phyloP scores from a whole-genome alignment of 2,888 invertebrate genomes.

The Drosophila nr. fundita region DNA sequence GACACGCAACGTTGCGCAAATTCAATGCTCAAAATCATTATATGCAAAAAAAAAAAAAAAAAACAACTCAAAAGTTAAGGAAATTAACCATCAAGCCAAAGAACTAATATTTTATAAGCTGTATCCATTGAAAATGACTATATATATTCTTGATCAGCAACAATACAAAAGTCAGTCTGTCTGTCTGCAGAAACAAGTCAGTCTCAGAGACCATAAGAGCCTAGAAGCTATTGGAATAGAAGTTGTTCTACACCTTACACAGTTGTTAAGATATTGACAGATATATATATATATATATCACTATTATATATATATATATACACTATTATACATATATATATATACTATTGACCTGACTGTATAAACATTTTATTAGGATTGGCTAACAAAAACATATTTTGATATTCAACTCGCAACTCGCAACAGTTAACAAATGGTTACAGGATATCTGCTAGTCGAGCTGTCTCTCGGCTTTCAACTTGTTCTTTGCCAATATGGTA shows the following conservation, averaged over 20 bases:
- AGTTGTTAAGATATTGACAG: background rate
- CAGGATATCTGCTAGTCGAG: background rate
- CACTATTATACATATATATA: no score
- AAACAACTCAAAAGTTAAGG: background rate
- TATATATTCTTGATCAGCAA: background rate
- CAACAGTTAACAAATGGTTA: background rate
- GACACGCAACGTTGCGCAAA: constrained; percentile 69
- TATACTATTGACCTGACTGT: background rate
- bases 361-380: background rate
- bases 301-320: background rate
- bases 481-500: background rate
- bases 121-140: background rate
- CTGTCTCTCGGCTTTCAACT: no score
- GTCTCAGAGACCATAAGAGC: background rate
- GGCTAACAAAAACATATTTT: background rate
- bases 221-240: background rate
- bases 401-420: background rate
- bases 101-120: background rate
- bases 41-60: constrained; percentile 24
- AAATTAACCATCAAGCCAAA: background rate
- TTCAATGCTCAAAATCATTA: constrained; percentile 59
- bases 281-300: background rate
- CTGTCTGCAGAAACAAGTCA: background rate
- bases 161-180: background rate
- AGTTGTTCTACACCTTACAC: background rate